phyloP scores from a whole-genome alignment of 1,140 invertebrate genomes.

The Apolygus lucorum region DNA sequence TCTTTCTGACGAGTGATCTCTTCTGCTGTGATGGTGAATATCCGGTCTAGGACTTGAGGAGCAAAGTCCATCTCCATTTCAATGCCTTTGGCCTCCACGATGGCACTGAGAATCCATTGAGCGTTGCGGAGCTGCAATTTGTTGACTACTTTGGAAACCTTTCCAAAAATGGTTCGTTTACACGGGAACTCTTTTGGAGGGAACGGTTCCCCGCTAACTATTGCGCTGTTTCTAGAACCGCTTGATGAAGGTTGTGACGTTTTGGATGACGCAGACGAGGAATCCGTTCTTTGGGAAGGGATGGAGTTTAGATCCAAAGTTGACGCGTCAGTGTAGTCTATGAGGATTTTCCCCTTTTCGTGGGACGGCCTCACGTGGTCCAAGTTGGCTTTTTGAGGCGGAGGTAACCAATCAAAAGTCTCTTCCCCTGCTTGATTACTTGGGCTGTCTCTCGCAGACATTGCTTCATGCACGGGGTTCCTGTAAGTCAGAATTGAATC shows the following conservation, averaged over 20 bases:
- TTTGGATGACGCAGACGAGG: background rate
- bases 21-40: slow-evolving; percentile 20
- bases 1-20: slow-evolving; percentile 15
- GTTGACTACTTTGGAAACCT: slow-evolving; percentile 18
- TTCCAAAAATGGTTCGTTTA: background rate
- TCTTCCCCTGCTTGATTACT: slow-evolving; percentile 1
- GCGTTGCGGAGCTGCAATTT: slow-evolving; percentile 19
- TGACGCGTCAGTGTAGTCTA: slow-evolving; percentile 5
- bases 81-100: slow-evolving; percentile 20
- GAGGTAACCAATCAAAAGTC: background rate
- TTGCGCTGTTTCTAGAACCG: background rate
- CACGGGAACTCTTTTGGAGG: slow-evolving; percentile 24
- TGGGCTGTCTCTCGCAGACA: background rate
- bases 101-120: slow-evolving; percentile 20
- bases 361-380: background rate
- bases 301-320: background rate
- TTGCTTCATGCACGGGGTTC: background rate
- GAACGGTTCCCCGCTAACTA: slow-evolving; percentile 3
- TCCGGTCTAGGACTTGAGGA: slow-evolving; percentile 26
- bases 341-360: slow-evolving; percentile 5
- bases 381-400: slow-evolving; percentile 13
- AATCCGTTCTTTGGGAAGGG: background rate
- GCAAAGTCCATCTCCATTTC: slow-evolving; percentile 25
- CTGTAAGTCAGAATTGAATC: too few species aligned
- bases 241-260: background rate